Base-by-base conservation (phyloP, 2,797 vertebrate species). In the Prunella strophiata region DNA sequence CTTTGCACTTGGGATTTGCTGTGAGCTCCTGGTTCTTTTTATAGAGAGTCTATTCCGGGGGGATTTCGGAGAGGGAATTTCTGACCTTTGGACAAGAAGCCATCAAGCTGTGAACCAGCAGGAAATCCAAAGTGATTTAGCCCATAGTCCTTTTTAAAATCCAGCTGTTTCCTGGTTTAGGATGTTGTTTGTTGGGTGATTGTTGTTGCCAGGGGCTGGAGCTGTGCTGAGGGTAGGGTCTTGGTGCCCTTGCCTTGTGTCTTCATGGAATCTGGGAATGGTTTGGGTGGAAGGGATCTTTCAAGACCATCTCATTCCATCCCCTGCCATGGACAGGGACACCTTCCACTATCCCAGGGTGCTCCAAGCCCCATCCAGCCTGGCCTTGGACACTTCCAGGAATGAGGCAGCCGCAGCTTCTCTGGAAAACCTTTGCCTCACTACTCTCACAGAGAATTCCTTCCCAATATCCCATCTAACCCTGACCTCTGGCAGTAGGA, bases 21-120 rank as follows among this genome's bases (percentile, higher is more conserved):
- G 34, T 15, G 82, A 95, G 55, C 55, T 79, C 45, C 40, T 59
- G 23, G 45, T 58, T 88, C 95, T 94, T 95, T 95, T 96, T 86
- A 84, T 90, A 92, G 92, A 47, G 85, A 26, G 29, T 42, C 77
- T 84, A 13, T 94, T 75, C 74, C 1, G 1, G 26, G 73, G 82
- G 50, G 34, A 18, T 91, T 95, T 87, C 4, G 0, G 22, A 1
- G 11, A 58, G 83, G 88, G 79, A 68, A 72, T 94, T 94, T 94
- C 90, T 94, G 86, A 94, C 90, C 93, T 95, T 93, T 94, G 74
- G 58, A 48, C 11, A 17, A 52, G 62, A 78, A 73, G 23, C 38
- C 38, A 11, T 45, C 1, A 5, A 50, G 52, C 36, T 1, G 0
- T 22, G 21, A 38, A 70, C 21, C 2, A 2, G 62, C 0, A 36